A percentile compares a stretch with the other conserved stretches of the same genome.
phyloP scores from a whole-genome alignment of 1,140 invertebrate genomes.

The Pogonomyrmex californicus region DNA sequence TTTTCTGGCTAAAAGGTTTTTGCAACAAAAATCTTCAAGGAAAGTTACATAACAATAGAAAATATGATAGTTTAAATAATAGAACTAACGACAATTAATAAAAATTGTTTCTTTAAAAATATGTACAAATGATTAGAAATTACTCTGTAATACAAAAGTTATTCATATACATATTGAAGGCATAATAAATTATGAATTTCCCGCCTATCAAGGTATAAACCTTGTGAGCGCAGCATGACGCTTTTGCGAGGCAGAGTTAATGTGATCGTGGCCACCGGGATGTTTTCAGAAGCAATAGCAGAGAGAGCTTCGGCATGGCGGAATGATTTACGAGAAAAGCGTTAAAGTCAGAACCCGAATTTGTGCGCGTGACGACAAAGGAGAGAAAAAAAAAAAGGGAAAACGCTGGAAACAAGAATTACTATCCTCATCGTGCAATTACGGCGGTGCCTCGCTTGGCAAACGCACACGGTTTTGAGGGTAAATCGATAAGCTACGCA shows the following conservation, averaged over 20 bases:
- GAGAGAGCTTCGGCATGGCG: not conserved
- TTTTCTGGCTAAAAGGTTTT: not conserved
- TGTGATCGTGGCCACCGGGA: not conserved
- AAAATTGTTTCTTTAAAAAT: not conserved
- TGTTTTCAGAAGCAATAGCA: conserved; percentile 52
- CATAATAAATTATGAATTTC: conserved; percentile 22
- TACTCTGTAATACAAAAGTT: not conserved
- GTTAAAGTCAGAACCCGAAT: conserved; percentile 16
- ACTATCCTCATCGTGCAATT: not conserved
- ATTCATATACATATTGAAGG: conserved; percentile 20
- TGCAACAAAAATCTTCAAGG: not conserved
- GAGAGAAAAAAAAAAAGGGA: conserved; percentile 8
- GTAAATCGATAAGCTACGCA: conserved; percentile 69
- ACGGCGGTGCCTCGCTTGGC: not conserved
- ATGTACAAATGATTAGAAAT: conserved; percentile 6
- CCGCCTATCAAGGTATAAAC: conserved; percentile 1
- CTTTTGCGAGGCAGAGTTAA: conserved; percentile 38
- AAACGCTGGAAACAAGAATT: conserved; percentile 15
- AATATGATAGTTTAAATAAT: not conserved
- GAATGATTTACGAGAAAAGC: conserved; percentile 36
- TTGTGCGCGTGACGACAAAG: conserved; percentile 27
- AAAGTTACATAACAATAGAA: not conserved
- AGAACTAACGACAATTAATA: not conserved
- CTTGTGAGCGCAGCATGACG: conserved; percentile 26
- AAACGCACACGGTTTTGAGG: conserved; percentile 54